phyloP scores from a whole-genome alignment of 2,888 invertebrate species.

The Athalia circularis region DNA sequence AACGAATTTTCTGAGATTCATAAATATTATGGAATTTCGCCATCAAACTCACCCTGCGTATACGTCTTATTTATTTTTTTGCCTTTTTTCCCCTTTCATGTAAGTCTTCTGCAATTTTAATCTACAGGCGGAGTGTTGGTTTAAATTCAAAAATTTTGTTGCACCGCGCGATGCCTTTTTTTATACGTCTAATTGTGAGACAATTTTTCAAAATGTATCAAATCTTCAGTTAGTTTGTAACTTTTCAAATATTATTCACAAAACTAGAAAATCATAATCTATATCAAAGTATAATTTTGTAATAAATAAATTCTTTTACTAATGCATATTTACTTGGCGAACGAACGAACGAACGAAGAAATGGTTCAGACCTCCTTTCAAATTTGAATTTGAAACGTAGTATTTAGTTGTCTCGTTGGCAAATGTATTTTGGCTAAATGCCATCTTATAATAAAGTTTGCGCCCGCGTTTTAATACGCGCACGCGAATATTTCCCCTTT shows the following conservation, averaged over 20 bases:
- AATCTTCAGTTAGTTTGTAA: neutral
- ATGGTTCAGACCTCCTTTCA: constrained; percentile 15
- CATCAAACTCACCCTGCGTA: too few species aligned
- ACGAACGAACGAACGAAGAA: neutral
- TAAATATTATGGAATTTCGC: too few species aligned
- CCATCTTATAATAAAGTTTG: constrained; percentile 31
- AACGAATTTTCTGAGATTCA: too few species aligned
- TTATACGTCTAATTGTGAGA: too few species aligned
- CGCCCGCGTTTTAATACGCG: too few species aligned
- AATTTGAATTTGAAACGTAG: constrained; percentile 33
- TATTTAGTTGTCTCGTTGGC: constrained; percentile 41
- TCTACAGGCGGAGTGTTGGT: too few species aligned
- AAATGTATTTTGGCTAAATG: constrained; percentile 24
- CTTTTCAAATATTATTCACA: constrained; percentile 51
- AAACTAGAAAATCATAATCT: constrained; percentile 56
- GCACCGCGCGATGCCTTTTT: too few species aligned
- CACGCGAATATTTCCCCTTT: constrained; percentile 4
- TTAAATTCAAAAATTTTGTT: too few species aligned
- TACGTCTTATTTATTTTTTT: too few species aligned
- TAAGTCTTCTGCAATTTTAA: too few species aligned
- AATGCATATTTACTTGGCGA: constrained; percentile 27
- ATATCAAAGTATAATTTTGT: neutral
- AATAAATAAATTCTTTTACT: constrained; percentile 25
- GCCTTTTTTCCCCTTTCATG: too few species aligned
- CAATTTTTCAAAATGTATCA: neutral